A percentile compares a stretch with the other conserved stretches of the same genome.
phyloP scores from a whole-genome alignment of 1,140 invertebrate genomes.

The Bombus cullumanus region DNA sequence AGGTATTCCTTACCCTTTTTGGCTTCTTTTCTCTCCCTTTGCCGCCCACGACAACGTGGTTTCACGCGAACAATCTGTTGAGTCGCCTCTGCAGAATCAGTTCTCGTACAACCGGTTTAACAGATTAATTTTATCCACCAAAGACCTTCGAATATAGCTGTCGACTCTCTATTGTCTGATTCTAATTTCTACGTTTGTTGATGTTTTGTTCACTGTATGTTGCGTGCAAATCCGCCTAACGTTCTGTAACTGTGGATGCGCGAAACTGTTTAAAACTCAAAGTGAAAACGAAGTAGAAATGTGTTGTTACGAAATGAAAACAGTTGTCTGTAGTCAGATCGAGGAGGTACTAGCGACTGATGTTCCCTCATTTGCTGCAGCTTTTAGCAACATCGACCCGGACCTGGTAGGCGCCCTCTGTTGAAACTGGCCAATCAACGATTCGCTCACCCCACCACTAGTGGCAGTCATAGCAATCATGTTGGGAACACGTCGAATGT shows the following conservation, averaged over 20 bases:
- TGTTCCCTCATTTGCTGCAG: conserved; percentile 43
- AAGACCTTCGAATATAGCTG: not conserved
- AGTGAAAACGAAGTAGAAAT: not conserved
- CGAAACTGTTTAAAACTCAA: not conserved
- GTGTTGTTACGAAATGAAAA: not conserved
- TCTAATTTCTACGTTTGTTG: not conserved
- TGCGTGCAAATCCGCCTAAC: not conserved
- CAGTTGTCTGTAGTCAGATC: not conserved
- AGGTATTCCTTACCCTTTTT: not conserved
- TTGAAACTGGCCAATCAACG: conserved; percentile 43
- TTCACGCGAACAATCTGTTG: not conserved
- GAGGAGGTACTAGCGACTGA: conserved; percentile 45
- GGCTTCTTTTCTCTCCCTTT: not conserved
- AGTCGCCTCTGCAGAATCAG: not conserved
- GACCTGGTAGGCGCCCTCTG: conserved; percentile 36
- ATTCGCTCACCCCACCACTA: conserved; percentile 46
- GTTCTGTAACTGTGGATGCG: not conserved
- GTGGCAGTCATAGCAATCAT: not conserved
- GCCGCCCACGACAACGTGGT: not conserved
- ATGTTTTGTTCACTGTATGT: not conserved
- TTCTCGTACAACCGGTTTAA: conserved; percentile 10
- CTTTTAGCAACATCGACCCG: conserved; percentile 66
- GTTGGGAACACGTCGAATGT: conserved; percentile 15
- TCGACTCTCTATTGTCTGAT: not conserved
- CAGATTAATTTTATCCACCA: not conserved